Evolutionary conservation across 2,113 vertebrate species (phyloP), one percentile per base, ranked within the genome.

Genomic region (Festucalex cinctus): DNA sequence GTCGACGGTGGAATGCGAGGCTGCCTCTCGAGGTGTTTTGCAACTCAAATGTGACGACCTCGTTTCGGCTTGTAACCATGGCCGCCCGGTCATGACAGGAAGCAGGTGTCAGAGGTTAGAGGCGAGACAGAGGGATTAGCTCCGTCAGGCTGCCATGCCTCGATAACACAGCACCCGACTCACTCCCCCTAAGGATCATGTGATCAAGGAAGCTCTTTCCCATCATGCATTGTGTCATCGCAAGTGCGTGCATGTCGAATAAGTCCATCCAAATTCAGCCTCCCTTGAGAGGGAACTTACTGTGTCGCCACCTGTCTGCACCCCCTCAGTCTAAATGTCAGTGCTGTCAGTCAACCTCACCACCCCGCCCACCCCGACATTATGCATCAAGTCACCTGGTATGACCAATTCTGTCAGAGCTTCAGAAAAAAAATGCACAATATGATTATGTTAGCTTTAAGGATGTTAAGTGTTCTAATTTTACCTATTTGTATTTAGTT

Each of bases 281-380:
- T 70, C 63, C 65, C 66, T 76, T 63, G 63, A 80, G 64, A 73
- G 75, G 69, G 81, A 86, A 85, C 83, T 46, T 74, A 75, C 66
- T 32, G 68, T 22, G 66, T 82, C 77, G 75, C 68, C 63, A 22
- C 75, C 68, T 67, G 78, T 85, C 79, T 77, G 60, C 70, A 68
- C 70, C 64, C 66, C 49, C 39, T 16, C 48, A 49, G 72, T 84
- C 76, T 82, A 81, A 90, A 88, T 88, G 86, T 78, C 89, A 88
- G 65, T 3, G 57, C 83, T 91, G 87, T 91, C 89, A 90, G 70
- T 89, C 88, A 90, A 56, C 79, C 77, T 39, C 58, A 62, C 63
- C 74, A 79, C 73, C 48, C 28, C 48, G 43, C 67, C 65, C 77
- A 80, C 76, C 54, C 36, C 28, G 65, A 64, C 63, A 65, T 64